Conservation (phyloP, 2,888 invertebrate species). For the Himalopsyche japonica region DNA sequence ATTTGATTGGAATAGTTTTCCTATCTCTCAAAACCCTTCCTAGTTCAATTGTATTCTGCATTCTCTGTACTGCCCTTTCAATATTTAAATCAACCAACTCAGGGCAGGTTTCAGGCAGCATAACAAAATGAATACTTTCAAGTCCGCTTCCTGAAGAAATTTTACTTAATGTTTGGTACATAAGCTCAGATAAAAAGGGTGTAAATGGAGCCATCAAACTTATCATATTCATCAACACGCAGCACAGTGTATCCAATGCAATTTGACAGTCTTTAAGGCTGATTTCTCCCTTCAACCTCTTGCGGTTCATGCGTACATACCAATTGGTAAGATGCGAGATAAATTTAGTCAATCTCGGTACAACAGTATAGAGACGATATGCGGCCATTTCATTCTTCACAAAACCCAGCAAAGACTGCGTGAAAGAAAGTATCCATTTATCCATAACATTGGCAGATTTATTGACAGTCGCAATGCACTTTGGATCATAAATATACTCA, state of each 20-base stretch:
- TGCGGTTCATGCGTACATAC: conserved; percentile 97
- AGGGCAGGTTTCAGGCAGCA: conserved; percentile 77
- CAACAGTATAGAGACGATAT: conserved; percentile 93
- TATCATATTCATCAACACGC: conserved; percentile 85
- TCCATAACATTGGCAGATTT: conserved; percentile 85
- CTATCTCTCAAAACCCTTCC: conserved; percentile 92
- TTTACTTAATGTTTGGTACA: conserved; percentile 86
- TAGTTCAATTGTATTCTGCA: conserved; percentile 95
- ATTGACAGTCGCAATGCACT: conserved; percentile 43
- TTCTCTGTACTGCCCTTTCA: conserved; percentile 85
- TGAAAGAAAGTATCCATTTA: conserved; percentile 95
- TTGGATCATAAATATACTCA: conserved; percentile 62
- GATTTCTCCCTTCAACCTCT: conserved; percentile 89
- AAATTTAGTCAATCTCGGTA: conserved; percentile 91
- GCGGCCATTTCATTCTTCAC: conserved; percentile 92
- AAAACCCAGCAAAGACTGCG: conserved; percentile 88
- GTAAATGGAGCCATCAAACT: conserved; percentile 97
- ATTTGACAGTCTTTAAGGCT: conserved; percentile 79
- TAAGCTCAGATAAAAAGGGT: conserved; percentile 92
- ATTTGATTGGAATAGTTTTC: conserved; percentile 92
- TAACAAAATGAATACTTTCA: conserved; percentile 89
- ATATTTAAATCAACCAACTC: conserved; percentile 80
- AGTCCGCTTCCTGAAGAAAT: conserved; percentile 60
- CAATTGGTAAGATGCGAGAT: conserved; percentile 98
- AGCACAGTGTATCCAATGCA: conserved; percentile 86